phyloP scores from a whole-genome alignment of 1,140 invertebrate genomes.

The Cataglyphis hispanica region DNA sequence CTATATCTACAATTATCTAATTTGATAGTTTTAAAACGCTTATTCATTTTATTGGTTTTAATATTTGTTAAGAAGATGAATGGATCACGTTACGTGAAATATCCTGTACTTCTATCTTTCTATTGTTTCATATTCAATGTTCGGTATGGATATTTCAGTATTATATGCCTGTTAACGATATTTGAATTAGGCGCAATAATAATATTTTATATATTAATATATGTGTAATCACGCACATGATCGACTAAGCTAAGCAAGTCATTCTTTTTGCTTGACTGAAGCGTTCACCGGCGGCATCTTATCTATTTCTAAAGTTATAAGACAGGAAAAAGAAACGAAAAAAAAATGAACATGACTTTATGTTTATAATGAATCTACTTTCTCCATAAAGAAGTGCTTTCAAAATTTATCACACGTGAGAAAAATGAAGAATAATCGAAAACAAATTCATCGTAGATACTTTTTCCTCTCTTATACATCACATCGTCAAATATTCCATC shows the following conservation, averaged over 20 bases:
- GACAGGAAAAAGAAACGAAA: slow-evolving; percentile 58
- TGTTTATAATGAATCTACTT: slow-evolving; percentile 38
- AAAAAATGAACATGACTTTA: slow-evolving; percentile 27
- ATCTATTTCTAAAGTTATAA: slow-evolving; percentile 31
- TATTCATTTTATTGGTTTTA: not conserved
- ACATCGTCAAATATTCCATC: not conserved
- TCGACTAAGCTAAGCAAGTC: slow-evolving; percentile 64
- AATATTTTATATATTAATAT: slow-evolving; percentile 47
- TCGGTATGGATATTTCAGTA: not conserved
- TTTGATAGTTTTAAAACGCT: not conserved
- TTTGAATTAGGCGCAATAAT: slow-evolving; percentile 24
- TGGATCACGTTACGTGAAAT: not conserved
- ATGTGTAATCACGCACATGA: slow-evolving; percentile 58
- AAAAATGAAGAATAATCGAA: slow-evolving; percentile 52
- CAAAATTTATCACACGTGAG: slow-evolving; percentile 72
- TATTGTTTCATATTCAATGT: not conserved
- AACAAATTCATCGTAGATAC: slow-evolving; percentile 37
- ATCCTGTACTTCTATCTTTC: not conserved
- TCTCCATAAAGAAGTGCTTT: slow-evolving; percentile 54
- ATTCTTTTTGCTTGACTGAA: slow-evolving; percentile 32
- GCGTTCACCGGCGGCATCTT: not conserved
- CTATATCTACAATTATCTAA: not conserved
- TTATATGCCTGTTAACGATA: not conserved
- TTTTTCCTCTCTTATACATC: not conserved
- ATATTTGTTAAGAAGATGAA: not conserved